Base-by-base conservation (phyloP, 2,797 vertebrate genomes). In the Novumbra hubbsi region DNA sequence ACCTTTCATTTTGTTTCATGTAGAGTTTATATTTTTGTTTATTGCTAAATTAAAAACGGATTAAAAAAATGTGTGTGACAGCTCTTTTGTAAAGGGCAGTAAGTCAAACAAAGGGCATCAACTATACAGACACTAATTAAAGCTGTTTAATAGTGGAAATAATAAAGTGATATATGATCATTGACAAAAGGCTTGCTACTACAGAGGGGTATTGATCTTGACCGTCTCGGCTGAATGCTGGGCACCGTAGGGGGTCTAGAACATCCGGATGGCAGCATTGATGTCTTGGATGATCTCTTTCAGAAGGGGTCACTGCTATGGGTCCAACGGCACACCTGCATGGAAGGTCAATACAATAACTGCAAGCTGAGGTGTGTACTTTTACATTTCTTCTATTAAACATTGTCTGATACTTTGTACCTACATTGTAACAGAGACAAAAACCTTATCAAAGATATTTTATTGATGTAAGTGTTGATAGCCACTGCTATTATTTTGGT, bases 91-190 rank as follows among this genome's bases (percentile, higher is more conserved):
- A 73, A 70, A 74, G 72, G 72, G 76, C 80, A 75, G 79, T 74
- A 27, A 60, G 71, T 76, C 79, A 81, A 80, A 80, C 72, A 7
- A 14, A 71, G 73, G 57, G 34, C 65, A 83, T 87, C 77, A 78
- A 84, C 76, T 80, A 74, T 84, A 85, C 77, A 84, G 78, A 83
- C 85, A 87, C 84, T 89, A 88, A 90, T 90, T 90, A 85, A 74
- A 84, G 83, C 80, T 75, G 75, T 89, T 89, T 86, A 90, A 88
- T 83, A 88, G 86, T 90, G 87, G 86, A 88, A 88, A 89, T 85
- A 90, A 92, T 92, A 83, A 88, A 89, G 86, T 87, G 84, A 90
- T 90, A 85, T 85, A 87, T 83, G 80, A 85, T 83, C 84, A 82
- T 86, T 88, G 87, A 88, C 89, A 88, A 88, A 76, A 81, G 85